A percentile compares a stretch with the other conserved stretches of the same genome.
phyloP scores from a whole-genome alignment of 2,797 vertebrate species.

The Linurgus olivaceus region DNA sequence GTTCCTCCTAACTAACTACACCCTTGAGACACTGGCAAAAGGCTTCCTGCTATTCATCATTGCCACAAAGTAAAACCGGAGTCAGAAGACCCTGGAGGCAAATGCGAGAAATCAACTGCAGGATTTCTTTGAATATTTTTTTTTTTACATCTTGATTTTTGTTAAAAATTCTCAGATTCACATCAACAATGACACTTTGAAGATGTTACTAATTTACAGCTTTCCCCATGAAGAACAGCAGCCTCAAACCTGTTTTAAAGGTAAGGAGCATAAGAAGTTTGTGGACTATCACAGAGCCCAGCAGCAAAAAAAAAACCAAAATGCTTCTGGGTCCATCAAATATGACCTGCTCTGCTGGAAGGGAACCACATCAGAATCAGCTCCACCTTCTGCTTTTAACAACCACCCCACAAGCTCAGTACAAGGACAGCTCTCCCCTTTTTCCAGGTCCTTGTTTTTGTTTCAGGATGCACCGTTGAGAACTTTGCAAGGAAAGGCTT shows the following conservation, averaged over 20 bases:
- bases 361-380: background rate
- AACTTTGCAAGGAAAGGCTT: background rate
- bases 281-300: fast-evolving
- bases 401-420: background rate
- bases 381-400: background rate
- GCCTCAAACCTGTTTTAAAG: background rate
- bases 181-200: background rate
- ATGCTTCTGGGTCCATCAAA: background rate
- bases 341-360: background rate
- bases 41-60: background rate
- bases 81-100: background rate
- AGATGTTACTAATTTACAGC: background rate
- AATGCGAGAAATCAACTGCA: background rate
- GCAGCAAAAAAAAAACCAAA: background rate
- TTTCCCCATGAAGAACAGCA: background rate
- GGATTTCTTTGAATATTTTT: background rate
- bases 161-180: background rate
- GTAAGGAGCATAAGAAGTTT: background rate
- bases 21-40: background rate
- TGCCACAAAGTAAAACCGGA: background rate
- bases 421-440: background rate
- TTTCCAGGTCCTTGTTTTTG: background rate
- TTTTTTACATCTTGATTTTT: background rate
- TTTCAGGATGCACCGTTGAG: background rate
- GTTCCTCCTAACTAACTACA: background rate